Conservation (phyloP, 2,888 invertebrate genomes). For the Fragum whitleyi region DNA sequence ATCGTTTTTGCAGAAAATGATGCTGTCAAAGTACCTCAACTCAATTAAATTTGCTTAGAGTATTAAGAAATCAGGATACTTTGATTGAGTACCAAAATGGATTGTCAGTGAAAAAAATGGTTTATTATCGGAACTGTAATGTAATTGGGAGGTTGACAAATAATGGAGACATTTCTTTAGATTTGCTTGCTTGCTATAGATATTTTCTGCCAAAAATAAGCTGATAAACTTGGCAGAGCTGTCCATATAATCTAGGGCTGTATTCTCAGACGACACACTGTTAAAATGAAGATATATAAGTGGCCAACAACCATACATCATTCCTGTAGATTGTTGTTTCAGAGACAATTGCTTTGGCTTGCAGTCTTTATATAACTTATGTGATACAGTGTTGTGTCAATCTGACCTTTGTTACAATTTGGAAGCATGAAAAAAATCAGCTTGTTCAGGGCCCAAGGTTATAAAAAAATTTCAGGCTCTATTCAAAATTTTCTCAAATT, state of each 20-base stretch:
- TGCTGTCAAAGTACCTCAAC: too few species aligned
- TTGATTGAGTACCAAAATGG: too few species aligned
- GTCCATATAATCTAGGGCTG: neutral
- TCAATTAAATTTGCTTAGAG: too few species aligned
- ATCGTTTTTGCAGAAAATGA: too few species aligned
- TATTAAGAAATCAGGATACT: neutral
- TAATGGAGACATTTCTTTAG: neutral
- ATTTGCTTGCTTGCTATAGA: neutral
- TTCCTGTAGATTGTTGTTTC: neutral
- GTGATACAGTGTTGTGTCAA: too few species aligned
- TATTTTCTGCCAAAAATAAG: neutral
- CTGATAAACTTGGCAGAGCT: neutral
- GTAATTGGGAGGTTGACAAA: neutral
- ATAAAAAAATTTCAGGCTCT: too few species aligned
- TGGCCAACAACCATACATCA: neutral
- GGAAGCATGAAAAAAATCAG: too few species aligned
- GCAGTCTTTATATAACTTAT: neutral
- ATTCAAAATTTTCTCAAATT: too few species aligned
- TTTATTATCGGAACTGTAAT: neutral
- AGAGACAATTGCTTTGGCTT: neutral
- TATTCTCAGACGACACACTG: constrained; percentile 6
- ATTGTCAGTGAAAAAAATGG: neutral
- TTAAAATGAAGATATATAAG: constrained; percentile 7
- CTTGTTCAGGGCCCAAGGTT: too few species aligned
- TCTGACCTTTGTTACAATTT: too few species aligned